Evolutionary conservation across 2,888 invertebrate genomes (phyloP), one percentile per base, ranked within the genome.

Genomic region (Thelaira solivaga): DNA sequence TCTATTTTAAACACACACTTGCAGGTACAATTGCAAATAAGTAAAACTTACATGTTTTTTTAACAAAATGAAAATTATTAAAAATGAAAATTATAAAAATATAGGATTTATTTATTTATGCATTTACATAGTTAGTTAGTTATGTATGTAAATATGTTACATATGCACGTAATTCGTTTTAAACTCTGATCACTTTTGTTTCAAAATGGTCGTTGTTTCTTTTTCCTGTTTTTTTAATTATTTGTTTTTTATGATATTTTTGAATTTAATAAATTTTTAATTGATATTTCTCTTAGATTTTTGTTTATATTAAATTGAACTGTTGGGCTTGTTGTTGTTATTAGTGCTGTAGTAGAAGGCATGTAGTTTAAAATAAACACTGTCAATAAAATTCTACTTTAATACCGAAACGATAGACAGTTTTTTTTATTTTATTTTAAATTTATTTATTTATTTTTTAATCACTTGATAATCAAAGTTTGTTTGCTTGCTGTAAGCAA

Each of bases 361-460:
- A 73, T 68, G 47, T 51, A 76, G 53, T 47, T 36, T 18, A 24
- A 43, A 57, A 49, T 64, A 16, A 26, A 67, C 26, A 65, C 61
- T 62, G 49, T 57, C 47, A 47, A 34, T 57, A 18, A 67, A 47
- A 45, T 73, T 57, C 8, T 51, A 36, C 22, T 68, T 59, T 43
- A 61, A 62, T 72, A 67, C 76, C 71, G 59, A n/a, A n/a, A n/a
- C n/a, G n/a, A n/a, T n/a, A n/a, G n/a, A 29, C 65, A 31, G 47
- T 57, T 47, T 71, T 64, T 65, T 49, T 39, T 39, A 24, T 39
- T 1, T 39, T 36, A 26, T 49, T 64, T 41, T 22, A 20, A 22
- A 22, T n/a, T 24, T 45, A 0, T 39, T 45, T 13, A 31, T 59
- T 26, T 51, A n/a, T 39, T 24, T 20, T 55, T 53, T 67, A 2